phyloP scores from a whole-genome alignment of 2,113 vertebrate species.

The Charina bottae region DNA sequence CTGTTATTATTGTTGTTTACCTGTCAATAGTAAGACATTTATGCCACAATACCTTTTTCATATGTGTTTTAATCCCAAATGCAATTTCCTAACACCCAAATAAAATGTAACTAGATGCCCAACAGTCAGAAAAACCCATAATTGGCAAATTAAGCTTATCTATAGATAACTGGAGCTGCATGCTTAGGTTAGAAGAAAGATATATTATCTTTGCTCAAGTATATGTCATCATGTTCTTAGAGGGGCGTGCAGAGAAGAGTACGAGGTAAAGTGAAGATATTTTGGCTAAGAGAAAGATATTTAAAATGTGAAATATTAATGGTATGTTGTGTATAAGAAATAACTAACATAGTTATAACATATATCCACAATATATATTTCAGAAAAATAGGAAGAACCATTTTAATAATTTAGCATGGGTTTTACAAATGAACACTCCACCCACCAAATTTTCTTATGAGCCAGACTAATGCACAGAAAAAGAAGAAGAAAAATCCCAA shows the following conservation, averaged over 20 bases:
- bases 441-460: conserved; percentile 48
- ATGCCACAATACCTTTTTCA: conserved; percentile 30
- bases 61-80: conserved; percentile 29
- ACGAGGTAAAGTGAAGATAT: conserved; percentile 58
- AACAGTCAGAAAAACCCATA: conserved; percentile 38
- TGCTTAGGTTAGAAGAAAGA: conserved; percentile 41
- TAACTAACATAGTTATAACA: conserved; percentile 45
- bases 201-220: neutral
- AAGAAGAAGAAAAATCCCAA: conserved; percentile 50
- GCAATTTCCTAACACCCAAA: conserved; percentile 40
- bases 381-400: conserved; percentile 57
- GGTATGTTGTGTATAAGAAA: conserved; percentile 49
- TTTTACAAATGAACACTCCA: conserved; percentile 57
- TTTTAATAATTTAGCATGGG: conserved; percentile 69
- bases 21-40: conserved; percentile 45
- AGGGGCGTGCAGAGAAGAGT: neutral
- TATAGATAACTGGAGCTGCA: neutral
- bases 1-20: conserved; percentile 15
- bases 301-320: conserved; percentile 74
- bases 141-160: conserved; percentile 36
- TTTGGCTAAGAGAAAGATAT: conserved; percentile 48
- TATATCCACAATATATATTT: conserved; percentile 61
- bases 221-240: conserved; percentile 31
- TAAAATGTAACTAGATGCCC: conserved; percentile 40
- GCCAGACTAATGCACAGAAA: conserved; percentile 60